Conservation (phyloP, 2,113 vertebrate genomes). For the Catharus minimus region DNA sequence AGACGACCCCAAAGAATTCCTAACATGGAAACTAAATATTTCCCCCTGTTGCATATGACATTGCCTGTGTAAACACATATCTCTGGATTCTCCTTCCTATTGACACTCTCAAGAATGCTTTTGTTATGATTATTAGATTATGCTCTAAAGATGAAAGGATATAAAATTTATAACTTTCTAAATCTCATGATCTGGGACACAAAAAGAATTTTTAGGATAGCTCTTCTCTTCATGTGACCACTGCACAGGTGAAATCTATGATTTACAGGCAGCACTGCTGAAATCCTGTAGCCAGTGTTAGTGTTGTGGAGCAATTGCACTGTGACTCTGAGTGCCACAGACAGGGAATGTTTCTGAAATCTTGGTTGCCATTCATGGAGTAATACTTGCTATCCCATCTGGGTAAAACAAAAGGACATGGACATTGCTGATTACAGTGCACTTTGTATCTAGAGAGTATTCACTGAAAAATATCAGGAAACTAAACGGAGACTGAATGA, state of each 20-base stretch:
- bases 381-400: accelerated
- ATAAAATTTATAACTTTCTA: neutral
- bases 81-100: neutral
- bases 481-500: neutral
- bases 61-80: neutral
- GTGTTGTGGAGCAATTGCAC: neutral
- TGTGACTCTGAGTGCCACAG: neutral
- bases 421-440: neutral
- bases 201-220: neutral
- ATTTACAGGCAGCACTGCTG: neutral
- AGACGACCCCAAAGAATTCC: neutral
- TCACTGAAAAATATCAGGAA: neutral
- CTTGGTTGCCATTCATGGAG: accelerated
- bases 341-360: neutral
- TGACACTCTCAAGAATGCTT: neutral
- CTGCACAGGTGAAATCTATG: neutral
- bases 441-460: neutral
- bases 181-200: neutral
- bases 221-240: neutral
- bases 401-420: neutral
- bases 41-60: neutral
- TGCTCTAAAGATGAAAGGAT: neutral
- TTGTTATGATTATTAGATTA: neutral
- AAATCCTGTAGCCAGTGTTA: neutral
- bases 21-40: neutral